Base-by-base conservation (phyloP, 1,140 invertebrate genomes). In the Hydropsyche tenuis region DNA sequence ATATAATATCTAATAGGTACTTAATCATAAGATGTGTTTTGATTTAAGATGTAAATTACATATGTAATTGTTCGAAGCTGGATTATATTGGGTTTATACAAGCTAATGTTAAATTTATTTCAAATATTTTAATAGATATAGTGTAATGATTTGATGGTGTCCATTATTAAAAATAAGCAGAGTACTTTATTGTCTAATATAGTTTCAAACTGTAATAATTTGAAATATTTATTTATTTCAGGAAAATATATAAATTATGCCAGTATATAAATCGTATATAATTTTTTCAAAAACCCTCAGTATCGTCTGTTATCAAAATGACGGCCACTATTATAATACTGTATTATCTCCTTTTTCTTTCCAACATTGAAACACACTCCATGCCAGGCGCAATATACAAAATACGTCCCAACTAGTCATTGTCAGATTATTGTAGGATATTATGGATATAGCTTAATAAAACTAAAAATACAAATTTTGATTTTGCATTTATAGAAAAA, bases 141-240 rank as follows among this genome's bases (percentile, higher is more conserved):
- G 56, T 25, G 11, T 68, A 68, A 68, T 48, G 12, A 43, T 70
- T 30, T 56, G 23, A 70, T 16, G 68, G 48, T 70, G 48, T 70
- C 48, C 68, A 37, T 45, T 16, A 48, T 25, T 70, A 70, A 70
- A 48, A 53, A 16, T 70, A 70, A 70, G 65, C 65, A 51, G 68
- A 70, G 68, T 45, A 14, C 25, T 70, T 23, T 60, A 60, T 23
- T 60, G 25, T 56, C 68, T 45, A n/a, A 68, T 22, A 22, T 53
- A 56, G 12, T 56, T n/a, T 70, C 18, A 65, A 51, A 56, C 18
- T 56, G 68, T 70, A 48, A 27, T 56, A 37, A 30, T 60, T 70
- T 70, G 69, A 27, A 72, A 63, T 60, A 72, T 62, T 43, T 72
- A 72, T 63, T 63, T 63, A 63, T 62, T 63, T 72, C 69, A 51